Evolutionary conservation across 2,797 vertebrate species (phyloP), one percentile per base, ranked within the genome.

Genomic region (Buceros bicornis): DNA sequence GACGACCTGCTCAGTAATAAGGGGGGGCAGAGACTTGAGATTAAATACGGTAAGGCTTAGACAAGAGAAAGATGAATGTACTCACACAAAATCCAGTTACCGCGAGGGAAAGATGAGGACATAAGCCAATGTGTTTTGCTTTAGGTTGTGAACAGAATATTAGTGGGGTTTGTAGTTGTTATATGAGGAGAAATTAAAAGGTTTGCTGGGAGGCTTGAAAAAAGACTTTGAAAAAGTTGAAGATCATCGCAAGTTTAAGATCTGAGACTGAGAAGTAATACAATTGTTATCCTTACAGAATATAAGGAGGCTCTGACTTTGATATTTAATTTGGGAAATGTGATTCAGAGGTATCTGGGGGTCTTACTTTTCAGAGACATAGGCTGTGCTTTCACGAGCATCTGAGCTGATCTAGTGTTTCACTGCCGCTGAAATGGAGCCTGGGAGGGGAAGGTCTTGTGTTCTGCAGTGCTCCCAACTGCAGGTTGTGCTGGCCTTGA

Each of bases 401-500:
- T 42, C 35, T 42, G 71, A 91, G 47, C 74, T 64, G 2, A 60
- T 29, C 3, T 22, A 5, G 2, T 21, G 13, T 80, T 64, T 37
- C 25, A 3, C 16, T 80, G 74, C 67, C 50, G 56, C 79, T 71
- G 85, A 43, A 80, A 3, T 31, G 48, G 56, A 73, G 71, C 74
- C 31, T 0, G 2, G 69, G 47, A 81, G 50, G 37, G n/a, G 50
- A n/a, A 67, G 42, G 54, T 51, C 42, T 78, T 88, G 77, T 48
- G 65, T 73, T 65, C 66, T 92, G 71, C 87, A 90, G 82, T 54
- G 82, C 54, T 87, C 37, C 60, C 50, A 31, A 1, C 88, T 86
- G 85, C 82, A 84, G 65, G 12, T 45, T 88, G 69, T 71, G 35
- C 85, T 92, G 90, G 43, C 70, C 70, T 87, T 93, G 80, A 72